Evolutionary conservation across 1,140 invertebrate genomes (phyloP).

Genomic region (Drosophila nikananu): DNA sequence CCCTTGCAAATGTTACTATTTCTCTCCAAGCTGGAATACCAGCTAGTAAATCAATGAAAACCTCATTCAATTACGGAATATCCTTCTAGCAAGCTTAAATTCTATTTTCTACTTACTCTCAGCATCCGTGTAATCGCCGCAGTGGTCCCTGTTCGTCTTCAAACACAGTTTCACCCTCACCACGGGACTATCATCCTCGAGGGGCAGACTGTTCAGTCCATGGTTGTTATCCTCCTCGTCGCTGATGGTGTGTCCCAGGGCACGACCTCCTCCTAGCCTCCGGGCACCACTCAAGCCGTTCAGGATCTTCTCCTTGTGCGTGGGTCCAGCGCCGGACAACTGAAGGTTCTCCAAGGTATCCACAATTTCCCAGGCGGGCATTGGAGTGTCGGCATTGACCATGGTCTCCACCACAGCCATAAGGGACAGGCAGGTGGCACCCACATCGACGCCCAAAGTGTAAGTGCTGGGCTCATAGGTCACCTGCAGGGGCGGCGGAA

Average conservation of each 20-base stretch:
- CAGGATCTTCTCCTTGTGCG: slow-evolving; percentile 89
- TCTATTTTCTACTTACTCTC: slow-evolving; percentile 88
- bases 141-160: slow-evolving; percentile 91
- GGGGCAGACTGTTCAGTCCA: slow-evolving; percentile 85
- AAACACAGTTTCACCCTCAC: slow-evolving; percentile 93
- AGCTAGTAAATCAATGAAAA: not conserved
- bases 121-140: slow-evolving; percentile 92
- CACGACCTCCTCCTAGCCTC: slow-evolving; percentile 85
- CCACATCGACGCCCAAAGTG: slow-evolving; percentile 91
- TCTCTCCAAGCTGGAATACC: not conserved
- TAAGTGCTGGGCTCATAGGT: slow-evolving; percentile 92
- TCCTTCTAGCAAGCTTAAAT: not conserved
- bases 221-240: slow-evolving; percentile 82
- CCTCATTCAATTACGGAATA: not conserved
- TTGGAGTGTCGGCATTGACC: slow-evolving; percentile 87
- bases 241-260: slow-evolving; percentile 85
- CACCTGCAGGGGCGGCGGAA: slow-evolving; percentile 92
- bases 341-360: slow-evolving; percentile 89
- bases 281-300: slow-evolving; percentile 86
- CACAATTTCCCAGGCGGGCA: slow-evolving; percentile 89
- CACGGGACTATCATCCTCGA: slow-evolving; percentile 87
- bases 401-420: slow-evolving; percentile 90
- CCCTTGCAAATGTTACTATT: not conserved
- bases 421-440: slow-evolving; percentile 90
- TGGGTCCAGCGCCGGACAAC: slow-evolving; percentile 89